phyloP scores from a whole-genome alignment of 37 sponge, comb jelly and placozoan genomes.

The Halisarca cf. caerulea region DNA sequence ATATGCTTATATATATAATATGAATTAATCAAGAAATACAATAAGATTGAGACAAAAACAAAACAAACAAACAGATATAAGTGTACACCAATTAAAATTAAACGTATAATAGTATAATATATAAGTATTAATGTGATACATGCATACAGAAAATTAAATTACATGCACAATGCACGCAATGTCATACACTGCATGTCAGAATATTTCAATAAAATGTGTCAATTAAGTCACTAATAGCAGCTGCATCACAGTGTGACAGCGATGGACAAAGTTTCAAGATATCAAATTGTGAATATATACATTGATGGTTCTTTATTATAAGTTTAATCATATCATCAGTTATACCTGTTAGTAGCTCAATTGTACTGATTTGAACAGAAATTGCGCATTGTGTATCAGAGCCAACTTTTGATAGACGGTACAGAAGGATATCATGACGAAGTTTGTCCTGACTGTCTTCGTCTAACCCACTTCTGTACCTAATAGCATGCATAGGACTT shows the following conservation, averaged over 20 bases:
- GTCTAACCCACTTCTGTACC: not conserved
- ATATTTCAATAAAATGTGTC: not conserved
- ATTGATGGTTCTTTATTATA: not conserved
- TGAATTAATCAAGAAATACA: too few relatives aligned
- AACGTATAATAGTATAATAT: too few relatives aligned
- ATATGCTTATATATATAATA: too few relatives aligned
- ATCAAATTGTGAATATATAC: not conserved
- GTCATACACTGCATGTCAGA: too few relatives aligned
- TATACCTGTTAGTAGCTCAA: not conserved
- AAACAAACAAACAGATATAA: too few relatives aligned
- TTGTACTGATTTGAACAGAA: not conserved
- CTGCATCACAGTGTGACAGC: not conserved
- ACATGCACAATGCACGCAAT: too few relatives aligned
- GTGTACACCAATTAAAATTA: too few relatives aligned
- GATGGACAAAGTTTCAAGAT: not conserved
- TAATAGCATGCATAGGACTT: too few relatives aligned
- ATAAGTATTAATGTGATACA: too few relatives aligned
- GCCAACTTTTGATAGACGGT: not conserved
- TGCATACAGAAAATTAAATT: too few relatives aligned
- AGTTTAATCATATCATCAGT: not conserved
- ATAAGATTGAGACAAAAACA: too few relatives aligned
- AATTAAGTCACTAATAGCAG: not conserved
- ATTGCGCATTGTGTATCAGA: not conserved
- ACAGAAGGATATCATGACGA: not conserved
- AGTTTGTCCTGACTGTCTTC: not conserved